These are phyloP conservation scores for Mallotus villosus DNA, from an alignment of 2,797 vertebrate species.

Conservation along the genomic window DNA sequence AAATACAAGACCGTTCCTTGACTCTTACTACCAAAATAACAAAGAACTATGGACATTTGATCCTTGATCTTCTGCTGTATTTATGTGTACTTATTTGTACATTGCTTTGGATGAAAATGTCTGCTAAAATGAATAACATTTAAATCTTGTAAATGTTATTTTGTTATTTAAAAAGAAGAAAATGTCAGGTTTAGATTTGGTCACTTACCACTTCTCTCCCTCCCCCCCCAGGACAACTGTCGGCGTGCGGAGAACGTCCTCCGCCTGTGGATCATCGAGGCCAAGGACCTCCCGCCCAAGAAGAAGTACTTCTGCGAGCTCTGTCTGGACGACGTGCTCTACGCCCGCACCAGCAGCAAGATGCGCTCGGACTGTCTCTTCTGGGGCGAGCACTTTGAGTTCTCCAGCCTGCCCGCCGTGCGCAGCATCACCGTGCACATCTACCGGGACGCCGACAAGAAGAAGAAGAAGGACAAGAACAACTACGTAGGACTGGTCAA, in stretches of 20 bases:
- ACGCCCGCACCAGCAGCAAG: conserved; percentile 95
- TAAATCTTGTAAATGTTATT: too few relatives aligned
- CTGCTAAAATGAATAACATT: too few relatives aligned
- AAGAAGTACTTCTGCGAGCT: conserved; percentile 98
- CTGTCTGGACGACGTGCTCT: conserved; percentile 93
- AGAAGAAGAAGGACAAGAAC: conserved; percentile 97
- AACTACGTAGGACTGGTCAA: conserved; percentile 95
- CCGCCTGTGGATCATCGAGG: conserved; percentile 96
- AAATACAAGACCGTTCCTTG: too few relatives aligned
- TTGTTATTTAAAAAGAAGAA: too few relatives aligned
- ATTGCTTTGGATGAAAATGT: too few relatives aligned
- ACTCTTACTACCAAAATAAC: neutral
- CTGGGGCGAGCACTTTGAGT: conserved; percentile 97
- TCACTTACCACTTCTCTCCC: neutral
- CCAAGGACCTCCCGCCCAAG: conserved; percentile 92
- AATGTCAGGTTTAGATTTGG: too few relatives aligned
- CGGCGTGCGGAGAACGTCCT: conserved; percentile 88
- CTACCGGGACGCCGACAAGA: conserved; percentile 93
- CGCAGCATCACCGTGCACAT: conserved; percentile 92
- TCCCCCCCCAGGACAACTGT: conserved; percentile 85
- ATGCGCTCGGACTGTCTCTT: conserved; percentile 90
- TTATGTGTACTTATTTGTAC: too few relatives aligned
- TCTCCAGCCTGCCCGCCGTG: conserved; percentile 81
- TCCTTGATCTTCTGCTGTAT: too few relatives aligned
- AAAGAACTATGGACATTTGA: neutral